Percentiles rank a stretch among this genome's conserved stretches.
Conservation (phyloP, 2,113 vertebrate genomes). For the Rhabdomys dilectus region DNA sequence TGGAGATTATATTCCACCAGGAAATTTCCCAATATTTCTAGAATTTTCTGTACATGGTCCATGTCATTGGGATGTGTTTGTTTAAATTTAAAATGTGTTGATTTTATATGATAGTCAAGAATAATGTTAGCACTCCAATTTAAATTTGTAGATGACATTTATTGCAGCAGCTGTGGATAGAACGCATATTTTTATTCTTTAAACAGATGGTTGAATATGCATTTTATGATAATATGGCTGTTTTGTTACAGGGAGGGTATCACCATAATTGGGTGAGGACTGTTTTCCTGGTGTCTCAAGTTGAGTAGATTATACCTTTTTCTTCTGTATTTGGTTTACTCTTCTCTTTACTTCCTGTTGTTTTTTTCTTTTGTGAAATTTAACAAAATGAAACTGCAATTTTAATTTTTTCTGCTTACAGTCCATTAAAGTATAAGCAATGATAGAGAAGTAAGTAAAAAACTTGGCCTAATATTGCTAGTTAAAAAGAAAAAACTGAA, state of each 20-base stretch:
- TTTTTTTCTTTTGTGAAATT: not conserved
- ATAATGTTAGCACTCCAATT: not conserved
- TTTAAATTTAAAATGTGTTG: conserved; percentile 46
- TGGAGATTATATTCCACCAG: not conserved
- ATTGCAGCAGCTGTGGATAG: conserved; percentile 43
- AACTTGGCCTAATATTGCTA: not conserved
- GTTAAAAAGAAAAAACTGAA: not conserved
- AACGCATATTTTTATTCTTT: conserved; percentile 1
- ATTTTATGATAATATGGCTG: conserved; percentile 55
- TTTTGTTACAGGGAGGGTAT: not conserved
- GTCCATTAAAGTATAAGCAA: not conserved
- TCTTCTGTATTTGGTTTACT: not conserved
- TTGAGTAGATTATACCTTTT: not conserved
- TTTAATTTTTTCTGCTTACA: not conserved
- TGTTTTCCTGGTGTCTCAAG: not conserved
- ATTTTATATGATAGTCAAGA: conserved; percentile 40
- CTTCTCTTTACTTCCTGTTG: not conserved
- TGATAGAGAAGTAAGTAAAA: not conserved
- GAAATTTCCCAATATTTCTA: not conserved
- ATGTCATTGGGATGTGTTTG: not conserved
- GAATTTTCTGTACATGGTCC: not conserved
- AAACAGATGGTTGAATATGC: conserved; percentile 53
- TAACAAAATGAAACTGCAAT: not conserved
- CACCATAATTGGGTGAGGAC: conserved; percentile 28
- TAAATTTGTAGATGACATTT: conserved; percentile 41